These are phyloP conservation scores for Oreochromis grahami DNA, from an alignment of 2,797 vertebrate species.

Conservation along the genomic window DNA sequence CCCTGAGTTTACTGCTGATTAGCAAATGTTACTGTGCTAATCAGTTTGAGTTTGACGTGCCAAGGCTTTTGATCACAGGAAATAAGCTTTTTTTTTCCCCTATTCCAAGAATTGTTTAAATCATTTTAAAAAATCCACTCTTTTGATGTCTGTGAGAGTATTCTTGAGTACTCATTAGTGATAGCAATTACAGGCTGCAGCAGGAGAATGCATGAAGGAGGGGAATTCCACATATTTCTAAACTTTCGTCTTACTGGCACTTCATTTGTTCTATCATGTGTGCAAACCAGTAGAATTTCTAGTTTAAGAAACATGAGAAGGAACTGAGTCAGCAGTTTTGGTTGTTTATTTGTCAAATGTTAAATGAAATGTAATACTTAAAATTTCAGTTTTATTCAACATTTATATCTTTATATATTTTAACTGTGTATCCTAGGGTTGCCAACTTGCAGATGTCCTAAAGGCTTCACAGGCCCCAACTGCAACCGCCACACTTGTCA, in stretches of 20 bases:
- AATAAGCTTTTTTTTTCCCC: fast-evolving
- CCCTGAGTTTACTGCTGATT: background rate
- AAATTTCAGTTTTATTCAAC: background rate
- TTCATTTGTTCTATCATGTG: background rate
- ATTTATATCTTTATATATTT: background rate
- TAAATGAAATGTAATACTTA: background rate
- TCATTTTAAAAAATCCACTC: background rate
- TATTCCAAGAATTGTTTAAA: background rate
- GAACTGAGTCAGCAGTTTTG: background rate
- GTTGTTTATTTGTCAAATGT: background rate
- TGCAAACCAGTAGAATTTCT: background rate
- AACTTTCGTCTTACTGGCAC: background rate
- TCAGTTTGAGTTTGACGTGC: background rate
- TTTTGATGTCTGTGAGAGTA: background rate
- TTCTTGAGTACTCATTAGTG: background rate
- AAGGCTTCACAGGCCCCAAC: constrained; percentile 88
- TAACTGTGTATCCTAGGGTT: constrained; percentile 70
- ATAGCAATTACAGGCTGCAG: background rate
- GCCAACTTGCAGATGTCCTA: constrained; percentile 92
- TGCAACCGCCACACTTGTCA: constrained; percentile 86
- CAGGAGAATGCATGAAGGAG: background rate
- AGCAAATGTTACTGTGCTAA: background rate
- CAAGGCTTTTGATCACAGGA: background rate
- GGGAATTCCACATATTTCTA: background rate
- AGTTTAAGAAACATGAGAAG: background rate